phyloP scores from a whole-genome alignment of 2,797 vertebrate species.

The Vultur gryphus region DNA sequence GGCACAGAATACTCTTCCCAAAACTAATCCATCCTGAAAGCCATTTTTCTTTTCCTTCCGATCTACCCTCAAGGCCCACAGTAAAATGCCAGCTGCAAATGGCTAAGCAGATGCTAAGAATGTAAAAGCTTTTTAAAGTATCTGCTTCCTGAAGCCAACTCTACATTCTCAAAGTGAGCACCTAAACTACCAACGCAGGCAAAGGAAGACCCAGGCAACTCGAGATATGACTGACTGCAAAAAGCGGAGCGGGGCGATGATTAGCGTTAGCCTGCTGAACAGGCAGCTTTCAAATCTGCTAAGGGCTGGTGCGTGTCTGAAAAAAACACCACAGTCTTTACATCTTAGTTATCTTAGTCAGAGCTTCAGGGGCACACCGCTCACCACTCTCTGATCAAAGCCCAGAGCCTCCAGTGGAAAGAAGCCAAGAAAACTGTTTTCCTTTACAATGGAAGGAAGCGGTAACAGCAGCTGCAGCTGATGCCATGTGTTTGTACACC shows the following conservation, averaged over 20 bases:
- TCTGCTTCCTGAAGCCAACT: not conserved
- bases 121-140: not conserved
- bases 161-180: not conserved
- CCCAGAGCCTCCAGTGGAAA: not conserved
- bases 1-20: constrained; percentile 24
- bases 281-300: not conserved
- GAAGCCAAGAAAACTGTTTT: not conserved
- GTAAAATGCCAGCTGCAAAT: constrained; percentile 40
- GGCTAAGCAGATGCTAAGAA: constrained; percentile 33
- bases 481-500: not conserved
- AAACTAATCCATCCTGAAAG: constrained; percentile 61
- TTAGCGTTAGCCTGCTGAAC: not conserved
- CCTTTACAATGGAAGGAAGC: not conserved
- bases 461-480: not conserved
- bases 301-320: fast-evolving
- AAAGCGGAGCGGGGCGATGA: not conserved
- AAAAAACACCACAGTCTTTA: not conserved
- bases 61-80: not conserved
- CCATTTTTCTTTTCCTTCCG: constrained; percentile 8
- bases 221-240: not conserved
- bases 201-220: not conserved
- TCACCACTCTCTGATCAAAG: not conserved
- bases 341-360: fast-evolving
- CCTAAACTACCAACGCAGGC: not conserved
- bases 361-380: not conserved